Conservation (phyloP, 2,113 vertebrate genomes). For the Pardalotus punctatus region DNA sequence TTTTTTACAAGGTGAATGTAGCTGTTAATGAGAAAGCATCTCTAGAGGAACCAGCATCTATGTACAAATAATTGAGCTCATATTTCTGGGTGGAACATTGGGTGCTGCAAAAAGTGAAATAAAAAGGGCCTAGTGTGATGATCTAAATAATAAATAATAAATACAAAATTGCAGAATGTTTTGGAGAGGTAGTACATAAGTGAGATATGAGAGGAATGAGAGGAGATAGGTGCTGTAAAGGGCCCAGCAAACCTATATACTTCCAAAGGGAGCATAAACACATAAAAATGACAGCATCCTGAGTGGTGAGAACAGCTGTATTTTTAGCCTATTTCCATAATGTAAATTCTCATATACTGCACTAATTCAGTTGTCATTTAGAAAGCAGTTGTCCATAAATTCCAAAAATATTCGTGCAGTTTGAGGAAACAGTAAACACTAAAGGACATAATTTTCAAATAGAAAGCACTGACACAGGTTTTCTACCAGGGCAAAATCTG, state of each 20-base stretch:
- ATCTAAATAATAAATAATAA: background rate
- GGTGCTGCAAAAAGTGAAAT: background rate
- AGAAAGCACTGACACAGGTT: fast-evolving
- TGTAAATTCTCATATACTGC: background rate
- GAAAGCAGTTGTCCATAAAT: background rate
- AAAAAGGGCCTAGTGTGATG: background rate
- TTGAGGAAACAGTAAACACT: background rate
- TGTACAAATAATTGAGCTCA: background rate
- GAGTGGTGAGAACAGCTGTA: background rate
- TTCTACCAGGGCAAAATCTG: background rate
- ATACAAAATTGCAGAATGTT: background rate
- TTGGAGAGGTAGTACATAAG: background rate
- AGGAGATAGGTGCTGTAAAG: background rate
- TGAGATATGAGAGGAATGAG: background rate
- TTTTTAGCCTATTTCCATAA: background rate
- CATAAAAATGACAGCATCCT: background rate
- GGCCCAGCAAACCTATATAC: background rate
- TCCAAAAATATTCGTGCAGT: background rate
- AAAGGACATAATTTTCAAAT: background rate
- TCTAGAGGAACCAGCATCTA: background rate
- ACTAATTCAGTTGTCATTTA: background rate
- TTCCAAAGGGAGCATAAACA: background rate
- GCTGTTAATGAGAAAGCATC: background rate
- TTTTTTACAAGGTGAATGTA: background rate
- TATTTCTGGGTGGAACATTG: background rate